phyloP scores from a whole-genome alignment of 2,888 invertebrate genomes.

The Drosophila setosimentum region DNA sequence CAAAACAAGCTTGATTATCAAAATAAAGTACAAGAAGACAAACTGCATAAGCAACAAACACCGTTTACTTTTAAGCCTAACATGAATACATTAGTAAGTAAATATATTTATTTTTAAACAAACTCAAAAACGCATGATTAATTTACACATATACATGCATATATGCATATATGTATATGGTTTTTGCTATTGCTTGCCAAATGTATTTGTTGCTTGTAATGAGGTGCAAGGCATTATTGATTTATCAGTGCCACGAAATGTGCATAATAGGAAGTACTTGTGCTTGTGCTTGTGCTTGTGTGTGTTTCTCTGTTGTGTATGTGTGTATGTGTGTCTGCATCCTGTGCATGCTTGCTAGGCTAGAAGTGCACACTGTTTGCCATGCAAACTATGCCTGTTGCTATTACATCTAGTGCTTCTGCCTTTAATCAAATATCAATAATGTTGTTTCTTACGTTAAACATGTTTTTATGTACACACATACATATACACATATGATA shows the following conservation, averaged over 20 bases:
- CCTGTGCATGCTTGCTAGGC: constrained; percentile 14
- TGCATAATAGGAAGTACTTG: neutral
- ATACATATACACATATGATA: neutral
- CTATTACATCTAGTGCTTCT: constrained; percentile 2
- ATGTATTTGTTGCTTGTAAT: constrained; percentile 21
- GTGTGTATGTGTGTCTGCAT: neutral
- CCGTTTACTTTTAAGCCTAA: neutral
- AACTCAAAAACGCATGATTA: neutral
- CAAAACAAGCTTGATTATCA: neutral
- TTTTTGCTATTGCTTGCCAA: neutral
- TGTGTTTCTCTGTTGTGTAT: neutral
- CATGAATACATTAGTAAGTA: too few relatives aligned
- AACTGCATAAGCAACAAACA: neutral
- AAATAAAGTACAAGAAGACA: neutral
- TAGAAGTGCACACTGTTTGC: constrained; percentile 68
- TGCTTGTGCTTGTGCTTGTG: neutral
- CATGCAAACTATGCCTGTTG: constrained; percentile 56
- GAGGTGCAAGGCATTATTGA: constrained; percentile 49
- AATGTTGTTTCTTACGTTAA: constrained; percentile 24
- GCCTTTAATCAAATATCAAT: constrained; percentile 70
- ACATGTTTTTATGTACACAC: neutral
- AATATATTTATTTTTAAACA: neutral
- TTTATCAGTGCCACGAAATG: constrained; percentile 35
- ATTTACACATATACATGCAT: neutral
- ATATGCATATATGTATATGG: neutral